Evolutionary conservation across 37 sponge, comb jelly and placozoan genomes (phyloP), one percentile per base, ranked within the genome.

Genomic region (Aplysina aerophoba): DNA sequence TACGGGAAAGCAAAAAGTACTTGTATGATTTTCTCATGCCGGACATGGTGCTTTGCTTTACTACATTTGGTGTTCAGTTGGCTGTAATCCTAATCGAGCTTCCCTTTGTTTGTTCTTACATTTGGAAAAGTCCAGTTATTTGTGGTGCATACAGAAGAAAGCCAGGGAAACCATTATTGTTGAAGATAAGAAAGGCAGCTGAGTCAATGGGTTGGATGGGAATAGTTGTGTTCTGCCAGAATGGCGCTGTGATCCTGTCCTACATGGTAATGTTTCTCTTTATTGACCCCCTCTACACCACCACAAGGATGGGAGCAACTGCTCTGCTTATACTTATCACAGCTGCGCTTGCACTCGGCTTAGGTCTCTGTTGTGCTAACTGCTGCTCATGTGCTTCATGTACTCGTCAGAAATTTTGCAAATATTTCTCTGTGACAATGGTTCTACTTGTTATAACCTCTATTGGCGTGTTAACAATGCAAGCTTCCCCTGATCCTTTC

Each of bases 221-320:
- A 38, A 75, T 75, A 1, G 40, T 75, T 8, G n/a, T 40, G 2
- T 38, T 41, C n/a, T 53, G 44, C 41, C 78, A 75, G 53, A 15
- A 4, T 24, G 3, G 1, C n/a, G 13, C 78, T 11, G 24, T 11
- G 4, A 19, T 38, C 53, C 39, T 75, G 21, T 21, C 13, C 53
- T 75, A 75, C 12, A 24, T 17, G 17, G 24, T 3, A 14, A 75
- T 75, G 22, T 75, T 75, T 54, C 21, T 50, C 78, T 50, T 75
- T 54, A 75, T 75, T 15, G 40, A 75, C 54, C 78, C 78, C 12
- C 44, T 75, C 50, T 41, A 75, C 24, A 53, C 78, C n/a, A 75
- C 12, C 54, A 40, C 39, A 44, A 31, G 24, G 78, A 11, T 75
- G 54, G 25, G 22, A 2, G 20, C 41, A n/a, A 53, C 44, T 75